These are phyloP conservation scores for Dorcus parallelipipedus DNA, from an alignment of 2,888 invertebrate species.

Conservation along the genomic window DNA sequence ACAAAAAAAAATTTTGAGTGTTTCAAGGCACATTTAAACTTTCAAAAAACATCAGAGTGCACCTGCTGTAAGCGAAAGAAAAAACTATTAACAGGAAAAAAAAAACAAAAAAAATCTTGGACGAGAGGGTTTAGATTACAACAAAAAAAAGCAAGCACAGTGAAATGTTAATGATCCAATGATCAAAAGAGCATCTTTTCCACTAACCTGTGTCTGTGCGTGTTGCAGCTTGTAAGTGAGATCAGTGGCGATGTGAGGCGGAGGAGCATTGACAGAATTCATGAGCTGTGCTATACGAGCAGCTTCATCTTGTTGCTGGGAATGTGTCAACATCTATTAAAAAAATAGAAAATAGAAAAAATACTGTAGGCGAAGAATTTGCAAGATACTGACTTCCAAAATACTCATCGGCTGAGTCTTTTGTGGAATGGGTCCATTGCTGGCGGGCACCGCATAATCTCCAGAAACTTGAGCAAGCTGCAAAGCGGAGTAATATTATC, in stretches of 20 bases:
- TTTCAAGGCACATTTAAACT: too few relatives aligned
- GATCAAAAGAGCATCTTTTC: neutral
- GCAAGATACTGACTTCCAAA: constrained; percentile 51
- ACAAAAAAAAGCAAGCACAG: too few relatives aligned
- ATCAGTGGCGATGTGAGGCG: constrained; percentile 40
- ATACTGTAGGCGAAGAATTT: too few relatives aligned
- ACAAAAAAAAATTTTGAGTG: too few relatives aligned
- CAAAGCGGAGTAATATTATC: constrained; percentile 18
- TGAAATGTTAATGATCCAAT: too few relatives aligned
- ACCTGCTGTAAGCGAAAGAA: too few relatives aligned
- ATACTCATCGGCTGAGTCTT: constrained; percentile 55
- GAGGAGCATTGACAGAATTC: constrained; percentile 19
- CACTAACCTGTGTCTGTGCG: constrained; percentile 47
- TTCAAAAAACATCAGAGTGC: too few relatives aligned
- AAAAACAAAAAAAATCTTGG: neutral
- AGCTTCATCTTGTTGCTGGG: constrained; percentile 48
- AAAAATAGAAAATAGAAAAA: neutral
- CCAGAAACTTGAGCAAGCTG: constrained; percentile 68
- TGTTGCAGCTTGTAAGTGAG: constrained; percentile 53
- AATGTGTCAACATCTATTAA: constrained; percentile 59
- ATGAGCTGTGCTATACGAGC: constrained; percentile 34
- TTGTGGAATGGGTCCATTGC: constrained; percentile 49
- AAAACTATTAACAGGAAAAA: too few relatives aligned
- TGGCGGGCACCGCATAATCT: constrained; percentile 61
- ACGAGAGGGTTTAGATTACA: too few relatives aligned